Evolutionary conservation across 2,888 invertebrate genomes (phyloP), one percentile per base, ranked within the genome.

Genomic region (Noctua janthina): DNA sequence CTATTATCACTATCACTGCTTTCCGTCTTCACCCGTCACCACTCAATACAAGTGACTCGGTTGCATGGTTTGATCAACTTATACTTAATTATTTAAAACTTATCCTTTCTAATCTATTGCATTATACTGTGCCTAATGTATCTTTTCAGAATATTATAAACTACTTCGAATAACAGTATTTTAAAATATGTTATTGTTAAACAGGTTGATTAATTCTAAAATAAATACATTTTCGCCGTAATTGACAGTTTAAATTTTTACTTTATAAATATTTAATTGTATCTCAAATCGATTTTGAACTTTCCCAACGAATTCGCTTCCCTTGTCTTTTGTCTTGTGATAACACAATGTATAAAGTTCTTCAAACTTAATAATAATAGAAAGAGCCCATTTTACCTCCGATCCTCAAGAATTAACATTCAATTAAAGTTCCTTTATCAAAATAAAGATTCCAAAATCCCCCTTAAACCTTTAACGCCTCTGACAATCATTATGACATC

Each of bases 31-130:
- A 86, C 80, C 78, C 71, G 86, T 78, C 10, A 68, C 68, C 83
- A 75, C 81, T 77, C 70, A 17, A 68, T 78, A 83, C 75, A 78
- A 74, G 74, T 76, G 85, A 90, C 91, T 90, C 90, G 89, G 78
- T 82, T 89, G 92, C 92, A 91, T 91, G 92, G 79, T 87, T 87
- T 88, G 88, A 86, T 79, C 69, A 51, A 68, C 29, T 70, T 67
- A n/a, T 46, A 69, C 20, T 76, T 62, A 62, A 46, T 78, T 71
- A 73, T 64, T 79, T 79, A 62, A 49, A 69, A 70, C 43, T 49
- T 85, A n/a, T 35, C 5, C 39, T 71, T 74, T 68, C 70, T 77
- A 56, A 74, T 68, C 72, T 66, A 71, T 74, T 75, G 29, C 35
- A 54, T 54, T 54, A 29, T 59, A 72, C 29, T 78, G 56, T 74